Evolutionary conservation across 64 coral and sea anemone genomes (phyloP), one percentile per base, ranked within the genome.

Genomic region (Astreopora myriophthalma): DNA sequence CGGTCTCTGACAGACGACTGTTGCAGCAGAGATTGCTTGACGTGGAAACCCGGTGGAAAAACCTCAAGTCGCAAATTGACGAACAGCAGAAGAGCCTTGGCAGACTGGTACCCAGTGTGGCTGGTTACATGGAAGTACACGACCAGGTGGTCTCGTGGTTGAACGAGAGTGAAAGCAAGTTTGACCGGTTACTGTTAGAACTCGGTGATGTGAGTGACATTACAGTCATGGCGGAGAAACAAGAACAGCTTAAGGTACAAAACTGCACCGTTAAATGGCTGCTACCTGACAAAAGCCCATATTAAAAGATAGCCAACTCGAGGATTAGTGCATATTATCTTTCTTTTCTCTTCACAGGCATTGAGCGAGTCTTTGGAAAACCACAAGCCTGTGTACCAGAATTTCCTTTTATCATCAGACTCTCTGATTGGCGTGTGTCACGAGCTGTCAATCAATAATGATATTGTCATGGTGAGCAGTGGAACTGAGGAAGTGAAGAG

Each of bases 401-500:
- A 89, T 51, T 79, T 93, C 19, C 73, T 96, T 14, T 33, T 51
- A 6, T 89, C 91, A n/a, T 96, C 95, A 1, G 88, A 96, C 19
- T 52, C 87, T 12, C 64, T 96, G 48, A 93, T 96, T 71, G 79
- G 87, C 52, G 85, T 96, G 62, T 96, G 95, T 34, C 95, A 94
- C 55, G 95, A 96, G 80, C 86, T 96, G 73, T 86, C 73, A 11
- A 96, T 94, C 48, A 96, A 69, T 68, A 94, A 87, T 34, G 95
- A 96, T 24, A 92, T 87, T 7, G 87, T 96, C 26, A 87, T 94
- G 23, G 95, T 96, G 28, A 96, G 84, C 30, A 87, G 89, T 62
- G 92, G 93, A 31, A 83, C 89, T 13, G 95, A 96, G 80, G 92
- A 96, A 27, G 86, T 90, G 5, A 96, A 96, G 74, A 82, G 95